phyloP scores from a whole-genome alignment of 2,113 vertebrate species.

The Corythornis vintsioides region DNA sequence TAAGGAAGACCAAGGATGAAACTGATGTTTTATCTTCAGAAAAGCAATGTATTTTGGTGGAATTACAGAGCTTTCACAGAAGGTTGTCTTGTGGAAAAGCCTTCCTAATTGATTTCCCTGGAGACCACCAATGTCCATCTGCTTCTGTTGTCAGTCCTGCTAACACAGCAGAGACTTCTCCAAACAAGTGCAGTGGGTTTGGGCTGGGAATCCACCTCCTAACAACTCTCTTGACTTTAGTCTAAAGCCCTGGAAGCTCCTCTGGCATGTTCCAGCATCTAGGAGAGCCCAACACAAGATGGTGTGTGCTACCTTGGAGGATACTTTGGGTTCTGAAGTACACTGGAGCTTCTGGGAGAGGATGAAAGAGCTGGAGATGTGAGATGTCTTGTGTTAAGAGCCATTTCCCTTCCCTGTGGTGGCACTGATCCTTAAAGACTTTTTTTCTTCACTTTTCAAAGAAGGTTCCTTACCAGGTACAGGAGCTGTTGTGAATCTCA shows the following conservation, averaged over 20 bases:
- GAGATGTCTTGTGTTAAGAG: conserved; percentile 1
- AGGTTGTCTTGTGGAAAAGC: neutral
- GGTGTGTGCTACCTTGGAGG: neutral
- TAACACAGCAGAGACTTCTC: neutral
- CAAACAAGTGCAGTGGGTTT: neutral
- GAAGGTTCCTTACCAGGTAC: conserved; percentile 21
- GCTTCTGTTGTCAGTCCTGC: neutral
- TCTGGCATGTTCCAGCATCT: neutral
- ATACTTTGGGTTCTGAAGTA: neutral
- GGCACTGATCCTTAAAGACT: conserved; percentile 18
- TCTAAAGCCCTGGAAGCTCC: neutral
- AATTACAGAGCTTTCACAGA: neutral
- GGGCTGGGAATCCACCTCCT: neutral
- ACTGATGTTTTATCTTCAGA: neutral
- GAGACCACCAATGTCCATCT: neutral
- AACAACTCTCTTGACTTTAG: neutral
- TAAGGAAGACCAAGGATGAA: neutral
- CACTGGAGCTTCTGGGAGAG: neutral
- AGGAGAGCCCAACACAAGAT: neutral
- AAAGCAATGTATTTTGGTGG: neutral
- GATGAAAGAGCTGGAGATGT: conserved; percentile 48
- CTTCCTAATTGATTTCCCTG: neutral
- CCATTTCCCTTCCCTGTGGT: conserved; percentile 23
- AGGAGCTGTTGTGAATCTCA: neutral
- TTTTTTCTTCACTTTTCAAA: neutral